Evolutionary conservation across 2,888 invertebrate genomes (phyloP), one percentile per base, ranked within the genome.

Genomic region (Drosophila seclusa): DNA sequence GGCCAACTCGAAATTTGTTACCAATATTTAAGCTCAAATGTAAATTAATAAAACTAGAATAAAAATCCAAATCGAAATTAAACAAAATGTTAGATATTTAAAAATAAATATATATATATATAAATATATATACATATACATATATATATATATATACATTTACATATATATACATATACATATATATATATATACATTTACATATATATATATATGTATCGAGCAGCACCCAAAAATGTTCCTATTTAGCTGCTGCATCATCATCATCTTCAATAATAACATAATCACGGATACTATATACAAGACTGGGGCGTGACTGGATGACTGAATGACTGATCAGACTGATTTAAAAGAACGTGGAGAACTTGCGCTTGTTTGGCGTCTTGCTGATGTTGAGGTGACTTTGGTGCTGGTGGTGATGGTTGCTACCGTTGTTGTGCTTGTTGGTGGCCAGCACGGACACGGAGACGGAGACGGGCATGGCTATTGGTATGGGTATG

Each of bases 281-380:
- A 55, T 61, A 70, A 42, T 36, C 40, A 40, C 29, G 45, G n/a
- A 54, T 49, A 64, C 31, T 73, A 73, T 73, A 29, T 58, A 73
- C 64, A 64, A 40, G 52, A 34, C n/a, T 50, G 72, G 32, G 71
- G 54, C 27, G 24, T 58, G 21, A 48, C 27, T 50, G 31, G 49
- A 21, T 49, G 59, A n/a, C 38, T 38, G 36, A 11, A 29, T 58
- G 62, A 54, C 48, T 48, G 69, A 21, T 38, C 34, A 45, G 29
- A 52, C 31, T 54, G 61, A 45, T 81, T 82, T 50, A 82, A 69
- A 89, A 87, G 81, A 88, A 90, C 68, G 90, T 89, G 68, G 86
- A 90, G 71, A 84, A 90, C 73, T 85, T 89, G 64, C 84, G 84
- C 76, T 83, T 91, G 72, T 89, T 89, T 58, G 88, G 86, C 76